These are phyloP conservation scores for Frieseomelitta varia DNA, from an alignment of 1,140 invertebrate species.

Conservation along the genomic window DNA sequence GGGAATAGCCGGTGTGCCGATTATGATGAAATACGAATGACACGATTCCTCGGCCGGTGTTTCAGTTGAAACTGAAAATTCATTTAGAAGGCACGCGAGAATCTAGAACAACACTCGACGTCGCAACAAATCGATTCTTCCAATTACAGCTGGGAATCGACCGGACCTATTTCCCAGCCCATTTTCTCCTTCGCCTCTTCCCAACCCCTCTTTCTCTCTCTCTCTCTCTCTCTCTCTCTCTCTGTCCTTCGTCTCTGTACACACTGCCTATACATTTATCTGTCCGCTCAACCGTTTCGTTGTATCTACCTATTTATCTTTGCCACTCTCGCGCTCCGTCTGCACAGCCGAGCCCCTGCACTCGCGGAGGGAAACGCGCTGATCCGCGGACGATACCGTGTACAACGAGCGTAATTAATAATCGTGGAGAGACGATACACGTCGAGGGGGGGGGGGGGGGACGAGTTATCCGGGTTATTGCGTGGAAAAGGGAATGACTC, in stretches of 20 bases:
- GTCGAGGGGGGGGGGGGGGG: too few species aligned
- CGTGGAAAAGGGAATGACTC: not conserved
- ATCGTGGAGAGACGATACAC: not conserved
- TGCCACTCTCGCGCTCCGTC: not conserved
- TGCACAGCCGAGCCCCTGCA: too few species aligned
- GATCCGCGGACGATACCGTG: constrained; percentile 33
- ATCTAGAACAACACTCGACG: constrained; percentile 39
- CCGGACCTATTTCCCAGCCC: constrained; percentile 46
- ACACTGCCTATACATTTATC: constrained; percentile 40
- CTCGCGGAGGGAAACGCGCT: not conserved
- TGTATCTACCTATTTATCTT: constrained; percentile 44
- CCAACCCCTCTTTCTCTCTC: not conserved
- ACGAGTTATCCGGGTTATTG: not conserved
- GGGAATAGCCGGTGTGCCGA: too few species aligned
- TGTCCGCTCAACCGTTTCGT: constrained; percentile 34
- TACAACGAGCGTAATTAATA: constrained; percentile 37
- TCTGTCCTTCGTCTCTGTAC: not conserved
- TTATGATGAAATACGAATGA: constrained; percentile 15
- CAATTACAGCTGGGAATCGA: constrained; percentile 54
- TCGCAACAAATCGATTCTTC: constrained; percentile 56
- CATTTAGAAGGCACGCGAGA: constrained; percentile 48
- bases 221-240: too few species aligned
- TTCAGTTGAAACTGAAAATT: constrained; percentile 37
- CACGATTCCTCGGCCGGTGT: too few species aligned
- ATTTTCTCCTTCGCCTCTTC: constrained; percentile 3